Evolutionary conservation across 1,140 invertebrate species (phyloP).

Genomic region (Pinna nobilis): DNA sequence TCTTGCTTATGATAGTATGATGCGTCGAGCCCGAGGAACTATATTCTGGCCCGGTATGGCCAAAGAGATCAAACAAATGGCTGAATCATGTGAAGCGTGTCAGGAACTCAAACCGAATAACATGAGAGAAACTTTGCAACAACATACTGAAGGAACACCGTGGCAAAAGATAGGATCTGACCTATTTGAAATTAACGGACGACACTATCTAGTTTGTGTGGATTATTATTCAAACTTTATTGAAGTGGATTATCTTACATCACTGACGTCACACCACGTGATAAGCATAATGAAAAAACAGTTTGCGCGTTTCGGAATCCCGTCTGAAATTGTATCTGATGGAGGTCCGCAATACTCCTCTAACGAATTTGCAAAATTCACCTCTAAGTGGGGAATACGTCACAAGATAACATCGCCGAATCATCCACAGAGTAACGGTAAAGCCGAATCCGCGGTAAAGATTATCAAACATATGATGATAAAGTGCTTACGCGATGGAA

Average conservation of each 20-base stretch:
- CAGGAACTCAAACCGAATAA: constrained; percentile 27
- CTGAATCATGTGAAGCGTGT: constrained; percentile 44
- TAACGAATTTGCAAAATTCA: constrained; percentile 18
- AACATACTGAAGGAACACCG: constrained; percentile 50
- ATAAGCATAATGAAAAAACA: constrained; percentile 45
- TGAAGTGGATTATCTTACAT: constrained; percentile 72
- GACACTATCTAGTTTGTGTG: constrained; percentile 44
- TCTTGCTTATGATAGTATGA: constrained; percentile 54
- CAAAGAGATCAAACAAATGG: constrained; percentile 51
- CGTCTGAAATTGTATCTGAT: constrained; percentile 16
- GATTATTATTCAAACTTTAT: constrained; percentile 53
- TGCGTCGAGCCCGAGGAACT: constrained; percentile 46
- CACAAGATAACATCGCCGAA: constrained; percentile 37
- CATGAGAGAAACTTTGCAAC: constrained; percentile 23
- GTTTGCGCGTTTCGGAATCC: constrained; percentile 38
- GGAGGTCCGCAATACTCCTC: constrained; percentile 32
- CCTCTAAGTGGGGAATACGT: constrained; percentile 28
- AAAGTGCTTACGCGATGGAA: constrained; percentile 33
- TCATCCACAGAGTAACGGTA: constrained; percentile 43
- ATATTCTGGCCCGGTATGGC: constrained; percentile 60
- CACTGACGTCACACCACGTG: constrained; percentile 8
- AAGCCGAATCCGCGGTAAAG: constrained; percentile 53
- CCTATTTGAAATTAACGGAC: constrained; percentile 42
- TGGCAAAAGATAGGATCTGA: constrained; percentile 58
- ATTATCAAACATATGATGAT: constrained; percentile 51